Base-by-base conservation (phyloP, 2,113 vertebrate species). In the Bos taurus region DNA sequence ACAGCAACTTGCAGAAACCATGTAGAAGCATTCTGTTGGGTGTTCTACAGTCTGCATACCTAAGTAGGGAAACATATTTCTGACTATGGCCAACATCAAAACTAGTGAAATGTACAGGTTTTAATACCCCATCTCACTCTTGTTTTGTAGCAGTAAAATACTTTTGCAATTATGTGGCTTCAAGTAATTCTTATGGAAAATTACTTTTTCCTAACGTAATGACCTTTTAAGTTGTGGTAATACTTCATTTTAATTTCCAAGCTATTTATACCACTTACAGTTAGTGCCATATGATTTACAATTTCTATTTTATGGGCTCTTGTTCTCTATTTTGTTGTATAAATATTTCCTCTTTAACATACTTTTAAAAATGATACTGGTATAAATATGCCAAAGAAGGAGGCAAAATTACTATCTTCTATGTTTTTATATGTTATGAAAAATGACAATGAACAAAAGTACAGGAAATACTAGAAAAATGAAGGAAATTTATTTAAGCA, bases 221-320 rank as follows among this genome's bases (percentile, higher is more conserved):
- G 94, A 93, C 91, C 89, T 95, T 96, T 96, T 91, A 93, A 95
- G n/a, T 91, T 91, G 62, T 56, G 30, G 57, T 59, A 94, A 94
- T 96, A 59, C 57, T 96, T 98, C 40, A 96, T 93, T 93, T 93
- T 97, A 92, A 96, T 97, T 97, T 93, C 46, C 83, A 90, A 98
- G 91, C 71, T 93, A 59, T 97, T 91, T 94, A 83, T 93, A 89
- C 50, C 89, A 87, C 71, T 97, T 83, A 84, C 3, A 60, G 52
- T 90, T 89, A 87, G 56, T 92, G 12, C 86, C 23, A 21, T 81
- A 54, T 88, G 52, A 96, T 81, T 91, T 91, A 80, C 17, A 91
- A 88, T 26, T 91, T 94, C 81, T 81, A 71, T 91, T 95, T 96
- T 87, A 88, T 85, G 25, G 84, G 2, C n/a, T 71, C 52, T 97